Conservation (phyloP, 2,888 invertebrate species). For the Cristatella mucedo region DNA sequence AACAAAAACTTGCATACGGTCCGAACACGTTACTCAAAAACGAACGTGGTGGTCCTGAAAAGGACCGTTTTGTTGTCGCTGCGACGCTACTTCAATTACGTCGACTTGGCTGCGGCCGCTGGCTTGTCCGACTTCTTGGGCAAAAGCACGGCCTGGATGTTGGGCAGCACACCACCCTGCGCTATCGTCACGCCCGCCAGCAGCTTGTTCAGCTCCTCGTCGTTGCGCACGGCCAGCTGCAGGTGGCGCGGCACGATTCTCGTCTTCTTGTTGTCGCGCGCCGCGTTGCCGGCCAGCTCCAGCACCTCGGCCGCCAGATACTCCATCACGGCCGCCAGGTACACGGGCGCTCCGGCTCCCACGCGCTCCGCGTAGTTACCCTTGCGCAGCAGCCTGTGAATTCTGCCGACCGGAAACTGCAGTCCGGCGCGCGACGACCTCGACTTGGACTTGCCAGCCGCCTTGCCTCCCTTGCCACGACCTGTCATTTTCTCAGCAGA, state of each 20-base stretch:
- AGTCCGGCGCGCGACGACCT: conserved; percentile 36
- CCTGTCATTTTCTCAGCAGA: conserved; percentile 38
- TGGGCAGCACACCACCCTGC: conserved; percentile 66
- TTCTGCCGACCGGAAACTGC: conserved; percentile 39
- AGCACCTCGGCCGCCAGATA: conserved; percentile 48
- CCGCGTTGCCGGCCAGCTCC: conserved; percentile 39
- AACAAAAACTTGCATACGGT: too few relatives aligned
- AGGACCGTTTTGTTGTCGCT: conserved; percentile 10
- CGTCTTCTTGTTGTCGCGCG: conserved; percentile 46
- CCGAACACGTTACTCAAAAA: too few relatives aligned
- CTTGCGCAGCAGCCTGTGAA: conserved; percentile 36
- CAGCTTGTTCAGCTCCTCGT: conserved; percentile 61
- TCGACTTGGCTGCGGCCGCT: conserved; percentile 12
- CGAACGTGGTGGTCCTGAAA: not conserved
- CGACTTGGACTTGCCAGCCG: conserved; percentile 34
- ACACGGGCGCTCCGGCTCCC: conserved; percentile 39
- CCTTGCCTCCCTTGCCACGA: conserved; percentile 39
- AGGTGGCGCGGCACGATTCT: conserved; percentile 59
- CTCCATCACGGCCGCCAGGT: conserved; percentile 39
- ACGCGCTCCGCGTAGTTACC: conserved; percentile 39
- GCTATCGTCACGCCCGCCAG: conserved; percentile 61
- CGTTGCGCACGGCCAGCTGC: conserved; percentile 59
- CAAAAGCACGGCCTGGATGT: conserved; percentile 56
- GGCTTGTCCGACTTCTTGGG: conserved; percentile 49
- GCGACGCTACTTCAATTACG: not conserved